Evolutionary conservation across 2,888 invertebrate genomes (phyloP).

Genomic region (Pyralis farinalis): DNA sequence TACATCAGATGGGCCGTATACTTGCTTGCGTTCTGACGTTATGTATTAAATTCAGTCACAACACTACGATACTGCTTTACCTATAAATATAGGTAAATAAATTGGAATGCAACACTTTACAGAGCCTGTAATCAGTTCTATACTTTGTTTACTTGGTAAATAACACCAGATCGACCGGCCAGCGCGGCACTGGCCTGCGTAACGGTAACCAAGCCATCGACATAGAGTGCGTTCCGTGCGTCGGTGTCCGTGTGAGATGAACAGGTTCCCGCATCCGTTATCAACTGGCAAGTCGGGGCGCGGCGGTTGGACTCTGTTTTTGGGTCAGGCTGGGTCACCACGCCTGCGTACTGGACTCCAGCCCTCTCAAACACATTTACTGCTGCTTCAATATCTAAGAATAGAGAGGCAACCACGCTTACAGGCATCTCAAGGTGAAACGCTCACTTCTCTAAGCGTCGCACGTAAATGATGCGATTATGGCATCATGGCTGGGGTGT

Average conservation of each 20-base stretch:
- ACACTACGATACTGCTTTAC: no score
- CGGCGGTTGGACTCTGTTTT: constrained; percentile 65
- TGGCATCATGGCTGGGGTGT: constrained; percentile 57
- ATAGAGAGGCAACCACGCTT: constrained; percentile 64
- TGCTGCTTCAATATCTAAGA: constrained; percentile 63
- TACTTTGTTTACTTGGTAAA: no score
- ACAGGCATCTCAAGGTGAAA: constrained; percentile 69
- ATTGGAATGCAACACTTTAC: no score
- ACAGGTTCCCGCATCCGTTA: constrained; percentile 72
- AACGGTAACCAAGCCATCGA: constrained; percentile 44
- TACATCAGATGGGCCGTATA: no score
- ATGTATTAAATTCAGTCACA: no score
- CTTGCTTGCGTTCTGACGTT: no score
- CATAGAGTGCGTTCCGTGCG: constrained; percentile 35
- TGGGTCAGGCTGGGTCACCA: constrained; percentile 78
- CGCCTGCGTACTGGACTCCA: constrained; percentile 66
- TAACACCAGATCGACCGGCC: background rate
- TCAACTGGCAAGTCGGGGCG: constrained; percentile 60
- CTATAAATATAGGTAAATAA: no score
- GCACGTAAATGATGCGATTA: constrained; percentile 70
- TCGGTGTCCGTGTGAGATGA: constrained; percentile 39
- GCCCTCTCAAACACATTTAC: constrained; percentile 55
- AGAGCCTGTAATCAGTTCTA: no score
- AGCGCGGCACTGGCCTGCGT: constrained; percentile 17
- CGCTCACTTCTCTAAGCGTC: constrained; percentile 75